A percentile compares a stretch with the other conserved stretches of the same genome.
Conservation (phyloP, 2,797 vertebrate genomes). For the Lacerta viridis region DNA sequence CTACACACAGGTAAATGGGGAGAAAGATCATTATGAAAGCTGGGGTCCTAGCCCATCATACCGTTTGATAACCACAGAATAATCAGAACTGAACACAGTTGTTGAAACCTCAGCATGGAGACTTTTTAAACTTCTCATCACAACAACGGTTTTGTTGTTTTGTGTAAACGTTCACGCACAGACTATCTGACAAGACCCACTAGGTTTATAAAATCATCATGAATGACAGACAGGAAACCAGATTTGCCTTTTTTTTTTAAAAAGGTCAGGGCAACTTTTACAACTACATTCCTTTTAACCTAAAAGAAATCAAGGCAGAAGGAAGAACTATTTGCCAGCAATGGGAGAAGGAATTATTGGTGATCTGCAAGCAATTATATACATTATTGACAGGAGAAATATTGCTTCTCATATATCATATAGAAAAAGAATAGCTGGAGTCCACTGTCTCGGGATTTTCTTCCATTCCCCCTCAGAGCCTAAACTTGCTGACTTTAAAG, state of each 20-base stretch:
- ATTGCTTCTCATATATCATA: neutral
- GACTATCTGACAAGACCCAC: neutral
- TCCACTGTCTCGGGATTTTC: neutral
- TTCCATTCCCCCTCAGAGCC: neutral
- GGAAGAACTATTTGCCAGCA: neutral
- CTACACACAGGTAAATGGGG: neutral
- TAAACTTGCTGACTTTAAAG: neutral
- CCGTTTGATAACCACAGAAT: neutral
- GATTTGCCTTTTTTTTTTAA: neutral
- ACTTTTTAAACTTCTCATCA: neutral
- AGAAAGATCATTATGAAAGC: neutral
- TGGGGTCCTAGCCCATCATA: neutral
- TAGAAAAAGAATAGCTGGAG: neutral
- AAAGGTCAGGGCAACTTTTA: neutral
- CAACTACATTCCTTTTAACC: neutral
- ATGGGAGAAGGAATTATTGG: neutral
- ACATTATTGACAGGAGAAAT: conserved; percentile 7
- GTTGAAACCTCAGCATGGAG: neutral
- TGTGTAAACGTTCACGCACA: neutral
- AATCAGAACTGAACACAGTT: neutral
- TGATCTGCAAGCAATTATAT: neutral
- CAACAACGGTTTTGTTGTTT: neutral
- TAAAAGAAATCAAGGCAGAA: conserved; percentile 12
- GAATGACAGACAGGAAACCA: neutral
- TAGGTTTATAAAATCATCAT: neutral